Percentiles rank a stretch among this genome's conserved stretches.
These are phyloP conservation scores for Rhegmatorhina hoffmannsi DNA, from an alignment of 2,113 vertebrate species.

Conservation along the genomic window DNA sequence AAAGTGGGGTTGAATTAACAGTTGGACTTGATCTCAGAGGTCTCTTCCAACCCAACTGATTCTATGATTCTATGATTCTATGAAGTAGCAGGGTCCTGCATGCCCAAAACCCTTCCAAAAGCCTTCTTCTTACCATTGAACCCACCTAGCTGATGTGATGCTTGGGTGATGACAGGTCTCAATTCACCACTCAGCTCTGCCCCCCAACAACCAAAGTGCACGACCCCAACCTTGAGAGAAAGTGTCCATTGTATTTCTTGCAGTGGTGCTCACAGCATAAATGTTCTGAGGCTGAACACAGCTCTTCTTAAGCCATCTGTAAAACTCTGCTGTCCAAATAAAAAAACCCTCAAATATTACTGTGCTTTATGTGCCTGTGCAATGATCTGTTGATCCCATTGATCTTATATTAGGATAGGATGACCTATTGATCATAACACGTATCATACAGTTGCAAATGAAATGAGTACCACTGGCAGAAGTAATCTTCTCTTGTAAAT, in stretches of 20 bases:
- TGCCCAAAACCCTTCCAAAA: neutral
- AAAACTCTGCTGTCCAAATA: neutral
- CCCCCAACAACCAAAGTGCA: neutral
- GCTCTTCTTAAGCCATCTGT: neutral
- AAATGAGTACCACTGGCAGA: neutral
- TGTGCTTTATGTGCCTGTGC: neutral
- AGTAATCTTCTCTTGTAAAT: neutral
- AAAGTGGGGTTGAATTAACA: too few species aligned
- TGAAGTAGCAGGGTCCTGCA: neutral
- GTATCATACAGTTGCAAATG: neutral
- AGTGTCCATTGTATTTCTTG: neutral
- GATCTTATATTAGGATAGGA: neutral
- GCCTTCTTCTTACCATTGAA: neutral
- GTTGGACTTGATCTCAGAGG: too few species aligned
- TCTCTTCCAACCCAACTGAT: too few species aligned
- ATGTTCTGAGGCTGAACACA: neutral
- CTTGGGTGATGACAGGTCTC: neutral
- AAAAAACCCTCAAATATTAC: neutral
- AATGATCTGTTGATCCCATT: neutral
- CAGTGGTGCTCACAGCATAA: neutral
- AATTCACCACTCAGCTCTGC: accelerated
- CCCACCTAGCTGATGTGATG: neutral
- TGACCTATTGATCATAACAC: neutral
- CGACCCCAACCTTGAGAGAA: neutral
- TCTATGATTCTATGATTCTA: too few species aligned